A percentile compares a stretch with the other conserved stretches of the same genome.
These are phyloP conservation scores for Stigmatopora nigra DNA, from an alignment of 2,113 vertebrate species.

Conservation along the genomic window DNA sequence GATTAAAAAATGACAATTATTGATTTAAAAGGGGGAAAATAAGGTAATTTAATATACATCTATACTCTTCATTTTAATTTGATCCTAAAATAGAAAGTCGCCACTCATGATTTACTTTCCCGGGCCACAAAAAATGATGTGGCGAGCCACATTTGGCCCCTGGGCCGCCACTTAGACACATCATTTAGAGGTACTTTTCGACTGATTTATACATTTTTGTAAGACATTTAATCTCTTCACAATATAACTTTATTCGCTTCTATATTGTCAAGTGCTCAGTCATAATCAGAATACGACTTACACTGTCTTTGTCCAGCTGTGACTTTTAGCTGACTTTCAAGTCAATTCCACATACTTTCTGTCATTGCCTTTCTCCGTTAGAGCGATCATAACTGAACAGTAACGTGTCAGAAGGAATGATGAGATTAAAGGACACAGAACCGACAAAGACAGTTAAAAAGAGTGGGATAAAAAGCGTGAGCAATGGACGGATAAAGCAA, in stretches of 20 bases:
- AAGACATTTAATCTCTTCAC: no score
- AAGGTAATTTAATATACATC: no score
- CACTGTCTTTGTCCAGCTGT: conserved; percentile 8
- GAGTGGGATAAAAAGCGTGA: conserved; percentile 7
- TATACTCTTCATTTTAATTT: no score
- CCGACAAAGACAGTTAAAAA: not conserved
- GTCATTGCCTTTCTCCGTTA: conserved; percentile 7
- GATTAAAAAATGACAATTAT: no score
- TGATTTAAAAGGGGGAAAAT: no score
- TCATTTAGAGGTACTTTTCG: no score
- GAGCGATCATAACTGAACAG: conserved; percentile 21
- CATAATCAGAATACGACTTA: not conserved
- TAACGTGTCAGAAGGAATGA: conserved; percentile 1
- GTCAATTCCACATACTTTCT: conserved; percentile 14
- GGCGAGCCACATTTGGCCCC: no score
- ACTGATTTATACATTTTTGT: no score
- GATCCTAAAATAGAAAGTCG: no score
- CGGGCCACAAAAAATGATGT: no score
- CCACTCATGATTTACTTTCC: no score
- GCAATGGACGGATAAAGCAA: conserved; percentile 24
- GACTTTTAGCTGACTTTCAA: conserved; percentile 12
- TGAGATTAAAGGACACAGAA: conserved; percentile 15
- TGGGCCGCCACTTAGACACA: no score
- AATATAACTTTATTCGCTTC: not conserved
- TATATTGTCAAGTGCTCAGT: not conserved